Base-by-base conservation (phyloP, 2,888 invertebrate genomes). In the Dynastes grantii region DNA sequence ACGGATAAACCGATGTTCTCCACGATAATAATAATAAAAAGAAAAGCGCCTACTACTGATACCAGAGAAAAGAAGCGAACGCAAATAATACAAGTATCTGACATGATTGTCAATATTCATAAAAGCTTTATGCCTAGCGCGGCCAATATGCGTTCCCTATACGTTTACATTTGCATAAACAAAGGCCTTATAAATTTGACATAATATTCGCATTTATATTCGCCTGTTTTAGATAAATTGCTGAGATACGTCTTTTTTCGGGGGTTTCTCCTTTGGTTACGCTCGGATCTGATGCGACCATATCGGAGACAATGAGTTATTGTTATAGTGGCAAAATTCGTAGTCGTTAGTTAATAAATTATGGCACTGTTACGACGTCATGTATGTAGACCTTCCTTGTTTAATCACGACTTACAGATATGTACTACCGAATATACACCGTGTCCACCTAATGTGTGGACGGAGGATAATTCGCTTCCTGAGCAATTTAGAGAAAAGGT, bases 121-220 rank as follows among this genome's bases (percentile, higher is more conserved):
- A 75, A 75, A 75, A 75, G 63, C 61, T 75, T 75, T 75, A 75
- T 61, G 61, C 45, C 8, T 27, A 58, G 27, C 61, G 49, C 29
- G 61, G 27, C 61, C 37, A 27, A 75, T 61, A 61, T 75, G 73
- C 73, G 71, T 11, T 58, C 22, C 45, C 55, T 75, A 32, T 58
- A 75, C n/a, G 61, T 63, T 61, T 40, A 63, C 73, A 75, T 75
- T 75, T 75, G 61, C 73, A 75, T 75, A 75, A 75, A 75, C 73
- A 61, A 75, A 75, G 45, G 73, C 45, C 73, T 75, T 75, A 75
- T 75, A 61, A 75, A 75, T 75, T 75, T 29, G 73, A 75, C 73
- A 75, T 75, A 75, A 75, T 75, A 61, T 75, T 61, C 61, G 58
- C 73, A 75, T 75, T 75, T 75, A 75, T 75, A 75, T 75, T 75